Evolutionary conservation across 2,113 vertebrate species (phyloP), one percentile per base, ranked within the genome.

Genomic region (Mus spicilegus): DNA sequence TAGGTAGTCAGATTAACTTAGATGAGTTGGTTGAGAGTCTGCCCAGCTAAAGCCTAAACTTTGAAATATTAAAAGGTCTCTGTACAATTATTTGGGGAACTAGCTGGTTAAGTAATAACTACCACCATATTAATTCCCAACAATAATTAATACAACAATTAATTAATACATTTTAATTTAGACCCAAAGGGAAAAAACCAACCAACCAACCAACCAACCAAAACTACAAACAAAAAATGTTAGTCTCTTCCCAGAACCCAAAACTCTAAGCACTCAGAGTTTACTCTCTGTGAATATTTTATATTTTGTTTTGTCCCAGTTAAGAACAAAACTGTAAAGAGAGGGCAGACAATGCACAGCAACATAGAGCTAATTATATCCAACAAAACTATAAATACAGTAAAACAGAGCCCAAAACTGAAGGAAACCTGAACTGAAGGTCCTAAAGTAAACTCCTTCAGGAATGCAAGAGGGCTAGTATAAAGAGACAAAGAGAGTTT

Each of bases 341-440:
- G 28, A 96, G 93, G 4, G 17, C n/a, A 92, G 39, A 13, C 54
- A 85, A 63, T 91, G 92, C 88, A 84, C 78, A 54, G 67, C 61
- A 42, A 84, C 94, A 88, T 97, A n/a, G 16, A 80, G 20, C 61
- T 96, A 87, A 96, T 92, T 92, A 90, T 73, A 93, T 42, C 65
- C 76, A 93, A 92, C 39, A 75, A 95, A 95, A 86, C 87, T 67
- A 63, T 85, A 24, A 30, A 93, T 82, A 69, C 67, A 61, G 49
- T 36, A 76, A 92, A 90, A 87, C 13, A 46, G 70, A 89, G n/a
- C 49, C 26, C 33, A 70, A 70, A 95, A 49, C 10, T 11, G 78
- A 94, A 82, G 28, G 69, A 91, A 73, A 80, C 49, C 10, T 56
- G 22, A 92, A 86, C 33, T 73, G 42, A 88, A 63, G 16, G 39